Evolutionary conservation across 35 echinoderm and acorn worm genomes (phyloP).

Genomic region (Apostichopus japonicus): DNA sequence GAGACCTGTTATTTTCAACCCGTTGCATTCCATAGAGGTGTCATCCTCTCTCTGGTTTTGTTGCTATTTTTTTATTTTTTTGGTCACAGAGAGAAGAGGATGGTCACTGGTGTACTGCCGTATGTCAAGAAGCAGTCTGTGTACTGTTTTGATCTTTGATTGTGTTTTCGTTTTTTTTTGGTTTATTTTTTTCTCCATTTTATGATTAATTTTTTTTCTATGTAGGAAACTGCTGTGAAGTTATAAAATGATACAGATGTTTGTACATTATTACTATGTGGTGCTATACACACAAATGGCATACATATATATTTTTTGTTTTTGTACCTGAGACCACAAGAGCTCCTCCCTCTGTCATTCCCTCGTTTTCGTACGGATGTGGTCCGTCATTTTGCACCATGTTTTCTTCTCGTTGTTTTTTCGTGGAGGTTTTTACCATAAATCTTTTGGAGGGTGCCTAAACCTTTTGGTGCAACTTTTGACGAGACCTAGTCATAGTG

Average conservation of each 20-base stretch:
- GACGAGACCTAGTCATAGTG: not conserved
- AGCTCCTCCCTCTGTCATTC: not conserved
- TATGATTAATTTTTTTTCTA: not conserved
- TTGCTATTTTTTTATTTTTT: conserved; percentile 24
- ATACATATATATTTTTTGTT: not conserved
- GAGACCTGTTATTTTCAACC: conserved; percentile 27
- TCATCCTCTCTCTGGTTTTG: not conserved
- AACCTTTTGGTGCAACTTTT: conserved; percentile 29
- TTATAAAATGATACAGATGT: not conserved
- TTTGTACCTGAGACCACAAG: not conserved
- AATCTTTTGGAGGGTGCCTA: conserved; percentile 45
- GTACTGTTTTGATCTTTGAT: not conserved
- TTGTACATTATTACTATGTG: not conserved
- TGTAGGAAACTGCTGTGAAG: not conserved
- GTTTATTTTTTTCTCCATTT: not conserved
- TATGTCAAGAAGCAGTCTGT: not conserved
- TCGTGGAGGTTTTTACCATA: not conserved
- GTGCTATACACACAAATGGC: not conserved
- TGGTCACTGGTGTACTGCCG: not conserved
- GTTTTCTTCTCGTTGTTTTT: not conserved
- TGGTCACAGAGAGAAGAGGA: not conserved
- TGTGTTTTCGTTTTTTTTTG: not conserved
- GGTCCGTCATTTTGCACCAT: not conserved
- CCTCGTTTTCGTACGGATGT: not conserved
- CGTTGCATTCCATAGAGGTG: conserved; percentile 63